Conservation (phyloP, 1,140 invertebrate species). For the Leptopilina boulardi region DNA sequence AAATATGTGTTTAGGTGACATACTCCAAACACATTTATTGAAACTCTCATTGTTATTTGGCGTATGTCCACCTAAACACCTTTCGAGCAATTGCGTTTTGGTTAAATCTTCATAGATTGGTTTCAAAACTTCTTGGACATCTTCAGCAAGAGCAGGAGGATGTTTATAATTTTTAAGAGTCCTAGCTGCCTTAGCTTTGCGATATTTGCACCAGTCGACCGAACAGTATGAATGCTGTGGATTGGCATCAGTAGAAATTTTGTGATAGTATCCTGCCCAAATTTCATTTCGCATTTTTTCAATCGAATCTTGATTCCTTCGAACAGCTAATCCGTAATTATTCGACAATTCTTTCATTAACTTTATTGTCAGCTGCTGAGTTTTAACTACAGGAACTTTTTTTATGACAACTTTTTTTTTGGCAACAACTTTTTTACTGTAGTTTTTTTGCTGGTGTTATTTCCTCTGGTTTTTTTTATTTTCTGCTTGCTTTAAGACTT, state of each 20-base stretch:
- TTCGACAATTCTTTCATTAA: slow-evolving; percentile 47
- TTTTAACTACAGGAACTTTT: slow-evolving; percentile 33
- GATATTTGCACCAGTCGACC: slow-evolving; percentile 46
- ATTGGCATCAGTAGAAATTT: slow-evolving; percentile 53
- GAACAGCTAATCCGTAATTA: slow-evolving; percentile 53
- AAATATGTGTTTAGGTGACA: slow-evolving; percentile 34
- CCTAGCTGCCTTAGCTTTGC: too few species aligned
- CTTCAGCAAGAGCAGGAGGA: neutral
- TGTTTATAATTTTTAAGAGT: slow-evolving; percentile 14
- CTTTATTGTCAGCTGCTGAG: slow-evolving; percentile 41
- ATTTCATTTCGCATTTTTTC: slow-evolving; percentile 55
- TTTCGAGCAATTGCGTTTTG: neutral
- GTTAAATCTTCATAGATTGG: slow-evolving; percentile 45
- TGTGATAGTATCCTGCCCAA: slow-evolving; percentile 55
- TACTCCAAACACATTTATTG: slow-evolving; percentile 24
- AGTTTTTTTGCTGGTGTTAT: slow-evolving; percentile 8
- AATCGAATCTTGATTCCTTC: slow-evolving; percentile 47
- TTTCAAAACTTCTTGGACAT: slow-evolving; percentile 42
- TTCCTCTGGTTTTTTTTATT: slow-evolving; percentile 9
- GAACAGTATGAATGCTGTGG: slow-evolving; percentile 51
- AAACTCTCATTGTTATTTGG: slow-evolving; percentile 39
- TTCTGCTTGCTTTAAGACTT: too few species aligned
- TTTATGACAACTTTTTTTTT: slow-evolving; percentile 38
- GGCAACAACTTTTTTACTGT: slow-evolving; percentile 33
- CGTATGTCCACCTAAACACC: slow-evolving; percentile 19